A percentile compares a stretch with the other conserved stretches of the same genome.
phyloP scores from a whole-genome alignment of 2,888 invertebrate species.

The Entomobrya multifasciata region DNA sequence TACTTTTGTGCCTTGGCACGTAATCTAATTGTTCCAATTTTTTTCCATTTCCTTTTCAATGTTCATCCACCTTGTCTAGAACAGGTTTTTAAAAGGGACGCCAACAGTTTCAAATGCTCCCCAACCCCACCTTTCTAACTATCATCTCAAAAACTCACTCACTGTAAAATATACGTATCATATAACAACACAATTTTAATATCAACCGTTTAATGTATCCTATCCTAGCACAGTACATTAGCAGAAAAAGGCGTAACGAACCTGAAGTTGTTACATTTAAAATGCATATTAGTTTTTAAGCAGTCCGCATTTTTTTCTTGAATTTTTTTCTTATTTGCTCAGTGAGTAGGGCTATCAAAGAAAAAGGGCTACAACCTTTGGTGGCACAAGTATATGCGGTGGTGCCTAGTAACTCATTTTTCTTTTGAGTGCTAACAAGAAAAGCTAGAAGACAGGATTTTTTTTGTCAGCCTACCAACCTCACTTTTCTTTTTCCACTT shows the following conservation, averaged over 20 bases:
- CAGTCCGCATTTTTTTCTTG: slow-evolving; percentile 19
- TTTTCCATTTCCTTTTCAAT: not conserved
- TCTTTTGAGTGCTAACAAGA: slow-evolving; percentile 59
- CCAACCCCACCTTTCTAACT: too few relatives aligned
- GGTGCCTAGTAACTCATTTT: slow-evolving; percentile 61
- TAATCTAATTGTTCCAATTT: not conserved
- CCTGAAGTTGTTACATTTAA: slow-evolving; percentile 66
- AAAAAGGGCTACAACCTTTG: slow-evolving; percentile 16
- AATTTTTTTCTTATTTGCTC: not conserved
- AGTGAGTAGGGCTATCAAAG: not conserved
- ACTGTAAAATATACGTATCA: too few relatives aligned
- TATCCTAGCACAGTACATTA: not conserved
- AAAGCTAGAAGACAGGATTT: slow-evolving; percentile 58
- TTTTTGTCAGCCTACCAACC: slow-evolving; percentile 51
- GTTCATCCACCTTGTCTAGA: too few relatives aligned
- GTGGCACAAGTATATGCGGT: not conserved
- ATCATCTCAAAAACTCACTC: too few relatives aligned
- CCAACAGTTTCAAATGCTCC: too few relatives aligned
- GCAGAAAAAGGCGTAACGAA: slow-evolving; percentile 43
- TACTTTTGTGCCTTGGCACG: not conserved
- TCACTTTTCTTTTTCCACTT: not conserved
- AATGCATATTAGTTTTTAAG: slow-evolving; percentile 70
- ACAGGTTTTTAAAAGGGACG: too few relatives aligned
- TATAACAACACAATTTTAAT: not conserved
- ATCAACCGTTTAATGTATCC: not conserved